phyloP scores from a whole-genome alignment of 2,888 invertebrate species.

The Balanococcus diminutus region DNA sequence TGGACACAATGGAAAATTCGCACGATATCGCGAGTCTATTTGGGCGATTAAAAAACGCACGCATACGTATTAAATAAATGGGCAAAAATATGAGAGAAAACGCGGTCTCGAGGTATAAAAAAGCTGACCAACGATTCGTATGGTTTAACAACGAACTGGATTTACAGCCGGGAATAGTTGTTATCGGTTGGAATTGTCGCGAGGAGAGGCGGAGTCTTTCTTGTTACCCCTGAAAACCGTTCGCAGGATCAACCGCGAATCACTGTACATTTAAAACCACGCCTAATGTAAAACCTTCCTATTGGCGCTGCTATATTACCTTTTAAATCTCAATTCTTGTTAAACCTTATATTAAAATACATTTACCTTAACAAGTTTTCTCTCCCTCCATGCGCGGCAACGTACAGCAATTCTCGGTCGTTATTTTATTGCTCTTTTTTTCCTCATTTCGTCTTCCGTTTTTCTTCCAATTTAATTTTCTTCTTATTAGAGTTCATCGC shows the following conservation, averaged over 20 bases:
- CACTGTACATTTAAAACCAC: conserved; percentile 54
- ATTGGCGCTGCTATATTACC: conserved; percentile 52
- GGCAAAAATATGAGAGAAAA: background rate
- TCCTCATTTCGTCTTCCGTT: conserved; percentile 7
- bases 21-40: too few species aligned
- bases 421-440: conserved; percentile 17
- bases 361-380: conserved; percentile 53
- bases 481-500: conserved; percentile 44
- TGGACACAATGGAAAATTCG: too few species aligned
- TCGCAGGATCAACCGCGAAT: conserved; percentile 49
- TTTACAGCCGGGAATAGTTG: conserved; percentile 25
- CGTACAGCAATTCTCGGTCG: background rate
- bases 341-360: conserved; percentile 54
- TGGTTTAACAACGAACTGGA: conserved; percentile 46
- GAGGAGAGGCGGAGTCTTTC: conserved; percentile 43
- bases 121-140: conserved; percentile 47
- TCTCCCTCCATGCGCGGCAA: background rate
- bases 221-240: conserved; percentile 37
- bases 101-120: background rate
- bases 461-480: conserved; percentile 34
- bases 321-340: conserved; percentile 54
- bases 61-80: background rate
- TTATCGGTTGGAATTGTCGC: conserved; percentile 39
- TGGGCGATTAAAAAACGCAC: background rate
- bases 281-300: conserved; percentile 53